These are phyloP conservation scores for Blomia tropicalis DNA, from an alignment of 2,888 invertebrate species.

Conservation along the genomic window DNA sequence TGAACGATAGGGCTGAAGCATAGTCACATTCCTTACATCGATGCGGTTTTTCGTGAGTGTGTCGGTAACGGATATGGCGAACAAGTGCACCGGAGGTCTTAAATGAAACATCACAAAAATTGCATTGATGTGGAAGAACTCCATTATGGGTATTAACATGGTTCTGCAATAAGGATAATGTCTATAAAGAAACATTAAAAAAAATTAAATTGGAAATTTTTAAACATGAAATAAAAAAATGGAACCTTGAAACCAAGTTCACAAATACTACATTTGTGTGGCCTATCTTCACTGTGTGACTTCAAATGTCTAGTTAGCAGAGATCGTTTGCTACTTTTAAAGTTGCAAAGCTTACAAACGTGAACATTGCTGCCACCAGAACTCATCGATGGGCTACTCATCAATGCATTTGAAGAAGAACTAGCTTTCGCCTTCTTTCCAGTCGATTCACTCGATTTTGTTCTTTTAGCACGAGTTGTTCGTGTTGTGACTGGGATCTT, in stretches of 20 bases:
- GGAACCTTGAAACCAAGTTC: slow-evolving; percentile 74
- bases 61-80: slow-evolving; percentile 82
- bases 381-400: too few relatives aligned
- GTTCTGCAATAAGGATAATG: slow-evolving; percentile 73
- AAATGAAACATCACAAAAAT: slow-evolving; percentile 68
- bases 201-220: not conserved
- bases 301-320: slow-evolving; percentile 82
- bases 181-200: slow-evolving; percentile 36
- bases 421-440: slow-evolving; percentile 37
- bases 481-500: slow-evolving; percentile 42
- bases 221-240: too few relatives aligned
- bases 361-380: slow-evolving; percentile 36
- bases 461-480: slow-evolving; percentile 45
- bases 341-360: slow-evolving; percentile 77
- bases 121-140: slow-evolving; percentile 73
- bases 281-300: slow-evolving; percentile 80
- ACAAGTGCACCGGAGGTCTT: slow-evolving; percentile 53
- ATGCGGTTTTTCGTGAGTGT: slow-evolving; percentile 93
- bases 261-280: slow-evolving; percentile 80
- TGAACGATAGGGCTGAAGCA: slow-evolving; percentile 85
- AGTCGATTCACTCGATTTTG: slow-evolving; percentile 47
- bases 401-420: too few relatives aligned
- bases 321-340: slow-evolving; percentile 73
- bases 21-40: slow-evolving; percentile 90
- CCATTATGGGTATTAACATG: slow-evolving; percentile 94